Evolutionary conservation across 2,888 invertebrate species (phyloP).

Genomic region (Bellardia bayeri): DNA sequence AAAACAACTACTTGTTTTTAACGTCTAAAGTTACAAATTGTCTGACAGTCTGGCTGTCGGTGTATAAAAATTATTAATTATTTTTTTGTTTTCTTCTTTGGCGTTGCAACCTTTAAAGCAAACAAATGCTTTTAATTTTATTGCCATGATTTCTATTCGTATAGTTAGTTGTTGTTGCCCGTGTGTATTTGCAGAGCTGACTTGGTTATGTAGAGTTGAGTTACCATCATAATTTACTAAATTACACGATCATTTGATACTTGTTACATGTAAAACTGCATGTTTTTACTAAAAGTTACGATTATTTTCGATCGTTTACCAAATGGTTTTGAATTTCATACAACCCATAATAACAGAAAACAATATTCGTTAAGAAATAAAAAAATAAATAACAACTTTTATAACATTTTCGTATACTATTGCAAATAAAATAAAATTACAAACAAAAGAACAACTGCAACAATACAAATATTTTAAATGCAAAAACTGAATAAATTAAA

Average conservation of each 20-base stretch:
- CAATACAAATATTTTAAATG: not conserved
- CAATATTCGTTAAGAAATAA: not conserved
- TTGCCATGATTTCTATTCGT: not conserved
- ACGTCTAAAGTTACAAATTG: conserved; percentile 46
- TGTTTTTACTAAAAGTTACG: conserved; percentile 67
- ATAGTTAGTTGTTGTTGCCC: not conserved
- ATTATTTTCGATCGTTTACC: conserved; percentile 66
- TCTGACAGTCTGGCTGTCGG: conserved; percentile 20
- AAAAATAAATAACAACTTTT: conserved; percentile 17
- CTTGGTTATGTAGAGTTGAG: conserved; percentile 23
- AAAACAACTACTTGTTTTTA: conserved; percentile 22
- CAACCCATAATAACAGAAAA: conserved; percentile 24
- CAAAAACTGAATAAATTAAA: conserved; percentile 32
- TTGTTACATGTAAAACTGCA: conserved; percentile 70
- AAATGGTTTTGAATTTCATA: conserved; percentile 69
- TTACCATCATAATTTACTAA: conserved; percentile 62
- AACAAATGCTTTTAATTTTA: conserved; percentile 4
- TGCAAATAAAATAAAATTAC: conserved; percentile 32
- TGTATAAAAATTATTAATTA: conserved; percentile 26
- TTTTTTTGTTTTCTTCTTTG: conserved; percentile 19
- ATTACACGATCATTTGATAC: conserved; percentile 73
- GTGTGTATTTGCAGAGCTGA: conserved; percentile 28
- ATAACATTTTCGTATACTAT: conserved; percentile 49
- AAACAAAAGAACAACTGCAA: not conserved
- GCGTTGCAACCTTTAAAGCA: not conserved